Conservation (phyloP, 2,888 invertebrate species). For the Azorinus chamasolen region DNA sequence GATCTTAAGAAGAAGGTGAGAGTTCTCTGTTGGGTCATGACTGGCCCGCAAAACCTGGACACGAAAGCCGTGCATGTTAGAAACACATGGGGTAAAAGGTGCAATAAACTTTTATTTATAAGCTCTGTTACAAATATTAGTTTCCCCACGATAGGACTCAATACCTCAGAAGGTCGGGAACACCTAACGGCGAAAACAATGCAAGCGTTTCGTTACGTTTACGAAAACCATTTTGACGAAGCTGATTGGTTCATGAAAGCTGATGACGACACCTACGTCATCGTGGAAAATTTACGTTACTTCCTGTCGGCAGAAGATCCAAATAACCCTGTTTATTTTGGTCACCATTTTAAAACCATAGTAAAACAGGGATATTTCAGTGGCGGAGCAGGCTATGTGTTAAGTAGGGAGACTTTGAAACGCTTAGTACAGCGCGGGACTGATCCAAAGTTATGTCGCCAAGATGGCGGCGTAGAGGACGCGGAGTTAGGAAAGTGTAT, state of each 20-base stretch:
- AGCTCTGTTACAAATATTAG: constrained; percentile 89
- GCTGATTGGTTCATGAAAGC: constrained; percentile 99
- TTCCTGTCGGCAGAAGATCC: constrained; percentile 92
- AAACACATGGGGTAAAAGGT: constrained; percentile 76
- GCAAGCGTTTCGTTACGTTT: constrained; percentile 95
- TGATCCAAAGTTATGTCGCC: constrained; percentile 30
- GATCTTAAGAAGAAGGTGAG: constrained; percentile 88
- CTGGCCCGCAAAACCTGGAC: constrained; percentile 94
- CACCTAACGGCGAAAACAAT: constrained; percentile 99
- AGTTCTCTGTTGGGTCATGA: constrained; percentile 98
- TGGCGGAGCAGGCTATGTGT: constrained; percentile 92
- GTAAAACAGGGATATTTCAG: constrained; percentile 86
- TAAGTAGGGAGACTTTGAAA: constrained; percentile 92
- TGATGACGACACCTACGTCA: constrained; percentile 98
- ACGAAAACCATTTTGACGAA: constrained; percentile 92
- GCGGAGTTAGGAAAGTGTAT: constrained; percentile 79
- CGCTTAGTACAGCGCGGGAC: constrained; percentile 90
- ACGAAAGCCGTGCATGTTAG: constrained; percentile 94
- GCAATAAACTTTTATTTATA: constrained; percentile 84
- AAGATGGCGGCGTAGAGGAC: constrained; percentile 81
- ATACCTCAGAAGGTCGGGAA: constrained; percentile 95
- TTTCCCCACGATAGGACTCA: constrained; percentile 90
- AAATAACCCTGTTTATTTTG: constrained; percentile 93
- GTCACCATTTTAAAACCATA: constrained; percentile 73
- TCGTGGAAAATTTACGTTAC: constrained; percentile 92